Percentiles rank a stretch among this genome's conserved stretches.
Conservation (phyloP, 2,888 invertebrate species). For the Zygaena filipendulae region DNA sequence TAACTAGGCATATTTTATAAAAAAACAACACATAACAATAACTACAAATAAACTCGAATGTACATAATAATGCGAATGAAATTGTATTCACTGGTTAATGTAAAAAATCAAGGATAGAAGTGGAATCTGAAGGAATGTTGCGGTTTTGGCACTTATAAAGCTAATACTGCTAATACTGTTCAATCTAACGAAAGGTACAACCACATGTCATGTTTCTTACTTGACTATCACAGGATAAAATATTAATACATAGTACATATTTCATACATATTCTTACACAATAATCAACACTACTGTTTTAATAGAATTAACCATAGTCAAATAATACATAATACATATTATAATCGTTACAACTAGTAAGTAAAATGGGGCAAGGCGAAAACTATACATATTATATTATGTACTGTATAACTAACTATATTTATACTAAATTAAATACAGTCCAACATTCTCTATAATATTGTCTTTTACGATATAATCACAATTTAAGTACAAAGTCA, state of each 20-base stretch:
- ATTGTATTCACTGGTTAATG: background rate
- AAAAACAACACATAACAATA: slow-evolving; percentile 11
- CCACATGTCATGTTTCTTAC: slow-evolving; percentile 26
- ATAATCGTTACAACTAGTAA: too few species aligned
- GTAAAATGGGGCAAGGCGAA: too few species aligned
- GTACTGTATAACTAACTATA: too few species aligned
- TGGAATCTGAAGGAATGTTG: slow-evolving; percentile 24
- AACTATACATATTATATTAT: too few species aligned
- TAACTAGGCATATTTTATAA: too few species aligned
- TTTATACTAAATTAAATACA: too few species aligned
- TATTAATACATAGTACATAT: background rate
- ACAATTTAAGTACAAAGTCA: too few species aligned
- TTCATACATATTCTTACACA: slow-evolving; percentile 7
- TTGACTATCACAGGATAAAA: slow-evolving; percentile 35
- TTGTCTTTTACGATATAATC: too few species aligned
- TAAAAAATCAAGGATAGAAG: slow-evolving; percentile 9
- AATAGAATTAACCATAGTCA: too few species aligned
- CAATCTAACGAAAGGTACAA: slow-evolving; percentile 19
- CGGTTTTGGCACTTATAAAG: slow-evolving; percentile 12
- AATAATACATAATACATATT: too few species aligned
- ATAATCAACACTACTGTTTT: slow-evolving; percentile 17
- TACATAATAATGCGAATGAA: slow-evolving; percentile 1
- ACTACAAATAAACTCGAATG: slow-evolving; percentile 22
- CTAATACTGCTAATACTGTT: slow-evolving; percentile 25
- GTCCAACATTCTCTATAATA: too few species aligned